A percentile compares a stretch with the other conserved stretches of the same genome.
Evolutionary conservation across 2,888 invertebrate genomes (phyloP).

Genomic region (Macrosoma leucophasiata): DNA sequence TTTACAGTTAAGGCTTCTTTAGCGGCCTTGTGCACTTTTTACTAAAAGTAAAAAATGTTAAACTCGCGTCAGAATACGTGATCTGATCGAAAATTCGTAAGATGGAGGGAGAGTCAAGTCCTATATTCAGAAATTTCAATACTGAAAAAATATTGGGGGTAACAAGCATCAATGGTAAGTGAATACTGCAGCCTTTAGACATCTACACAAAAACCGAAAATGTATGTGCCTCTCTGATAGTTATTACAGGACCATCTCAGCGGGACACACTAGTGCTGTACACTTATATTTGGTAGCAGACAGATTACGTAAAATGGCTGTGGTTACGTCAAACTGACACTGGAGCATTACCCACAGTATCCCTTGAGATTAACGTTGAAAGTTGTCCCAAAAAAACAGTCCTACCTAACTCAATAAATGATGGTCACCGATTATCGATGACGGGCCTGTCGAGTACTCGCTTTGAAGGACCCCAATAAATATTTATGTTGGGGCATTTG

Average conservation of each 20-base stretch:
- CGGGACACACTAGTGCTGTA: neutral
- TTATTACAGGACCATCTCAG: neutral
- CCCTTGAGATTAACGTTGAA: too few species aligned
- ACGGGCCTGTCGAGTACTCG: slow-evolving; percentile 34
- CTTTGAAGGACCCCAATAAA: slow-evolving; percentile 52
- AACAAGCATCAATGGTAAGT: too few species aligned
- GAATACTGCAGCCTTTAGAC: too few species aligned
- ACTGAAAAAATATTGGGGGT: too few species aligned
- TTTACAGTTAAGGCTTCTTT: neutral
- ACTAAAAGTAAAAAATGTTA: too few species aligned
- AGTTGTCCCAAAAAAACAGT: neutral
- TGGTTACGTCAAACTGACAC: too few species aligned
- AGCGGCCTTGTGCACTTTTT: too few species aligned
- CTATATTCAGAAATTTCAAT: neutral
- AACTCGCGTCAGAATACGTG: too few species aligned
- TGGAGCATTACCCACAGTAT: too few species aligned
- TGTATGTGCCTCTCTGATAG: neutral
- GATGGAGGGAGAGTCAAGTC: neutral
- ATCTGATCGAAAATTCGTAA: neutral
- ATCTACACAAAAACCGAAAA: too few species aligned
- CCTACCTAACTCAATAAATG: slow-evolving; percentile 5
- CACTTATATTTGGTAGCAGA: neutral
- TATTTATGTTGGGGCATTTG: slow-evolving; percentile 55
- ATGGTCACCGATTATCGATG: slow-evolving; percentile 30
- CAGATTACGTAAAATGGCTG: neutral